phyloP scores from a whole-genome alignment of 2,888 invertebrate species.

The Xanthorhoe spadicearia region DNA sequence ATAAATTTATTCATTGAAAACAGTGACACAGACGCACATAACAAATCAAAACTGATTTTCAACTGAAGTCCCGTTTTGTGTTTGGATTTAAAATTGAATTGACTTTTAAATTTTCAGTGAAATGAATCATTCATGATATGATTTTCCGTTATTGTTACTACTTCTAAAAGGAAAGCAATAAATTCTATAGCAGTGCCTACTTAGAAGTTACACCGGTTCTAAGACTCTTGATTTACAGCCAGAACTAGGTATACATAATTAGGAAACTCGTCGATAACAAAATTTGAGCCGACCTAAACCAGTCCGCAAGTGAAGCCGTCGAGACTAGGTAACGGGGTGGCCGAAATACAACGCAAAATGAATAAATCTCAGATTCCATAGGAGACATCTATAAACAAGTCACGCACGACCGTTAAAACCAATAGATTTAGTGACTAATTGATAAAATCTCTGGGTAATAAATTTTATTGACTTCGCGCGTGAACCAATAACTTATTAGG shows the following conservation, averaged over 20 bases:
- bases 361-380: slow-evolving; percentile 30
- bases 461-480: slow-evolving; percentile 13
- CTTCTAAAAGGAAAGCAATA: slow-evolving; percentile 19
- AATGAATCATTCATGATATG: slow-evolving; percentile 43
- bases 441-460: slow-evolving; percentile 7
- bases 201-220: slow-evolving; percentile 13
- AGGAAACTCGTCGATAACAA: slow-evolving; percentile 39
- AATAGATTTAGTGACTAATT: slow-evolving; percentile 20
- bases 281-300: slow-evolving; percentile 51
- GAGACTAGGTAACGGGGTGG: slow-evolving; percentile 54
- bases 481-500: background rate
- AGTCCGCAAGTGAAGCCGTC: slow-evolving; percentile 46
- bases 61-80: slow-evolving; percentile 50
- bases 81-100: slow-evolving; percentile 47
- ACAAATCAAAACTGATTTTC: slow-evolving; percentile 52
- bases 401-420: slow-evolving; percentile 28
- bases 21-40: slow-evolving; percentile 51
- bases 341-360: slow-evolving; percentile 47
- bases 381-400: slow-evolving; percentile 24
- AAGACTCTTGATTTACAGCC: slow-evolving; percentile 19
- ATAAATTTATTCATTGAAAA: slow-evolving; percentile 60
- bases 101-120: slow-evolving; percentile 40
- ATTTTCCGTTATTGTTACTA: slow-evolving; percentile 15
- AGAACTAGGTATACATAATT: slow-evolving; percentile 28
- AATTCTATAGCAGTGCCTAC: slow-evolving; percentile 1